Evolutionary conservation across 23 tunicate species (phyloP), one percentile per base, ranked within the genome.

Genomic region (Phallusia fumigata): DNA sequence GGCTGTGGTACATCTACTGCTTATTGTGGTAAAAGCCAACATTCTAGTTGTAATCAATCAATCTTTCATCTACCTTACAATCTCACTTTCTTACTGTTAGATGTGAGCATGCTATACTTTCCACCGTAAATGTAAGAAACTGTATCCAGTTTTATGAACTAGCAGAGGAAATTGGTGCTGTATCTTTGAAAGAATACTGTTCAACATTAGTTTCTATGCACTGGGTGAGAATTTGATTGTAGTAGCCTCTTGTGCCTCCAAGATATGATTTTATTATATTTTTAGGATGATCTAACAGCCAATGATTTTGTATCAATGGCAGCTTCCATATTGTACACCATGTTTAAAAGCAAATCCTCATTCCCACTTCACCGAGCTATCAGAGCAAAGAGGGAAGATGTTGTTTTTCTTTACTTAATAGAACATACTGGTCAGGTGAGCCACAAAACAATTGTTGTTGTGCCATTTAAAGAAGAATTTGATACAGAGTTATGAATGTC

Each of bases 281-380:
- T 22, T 58, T 13, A 87, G 91, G 53, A 87, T 76, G 91, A 87
- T 76, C 76, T 87, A 58, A 79, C 88, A 22, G 80, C 94, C 8
- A 65, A 89, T 19, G 94, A 89, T 52, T 85, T 89, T 74, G 87
- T 84, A 18, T 65, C 82, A 22, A 85, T 89, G 94, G 88, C 76
- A 5, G 94, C 94, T 30, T 78, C 94, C 50, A 81, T 85, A 18
- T 75, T 89, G 64, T 85, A 80, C 84, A 82, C 87, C 8, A 89
- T 89, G 94, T 85, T 89, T 28, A 89, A 89, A 58, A 84, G 94
- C 79, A 89, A 89, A 73, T 89, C 94, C 15, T 44, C 83, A n/a
- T 79, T 51, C 73, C 94, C 94, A 31, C 65, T 89, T 21, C 94
- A 89, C 53, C 85, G 89, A 45, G 88, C 94, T 10, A 89, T 89